Evolutionary conservation across 1,140 invertebrate species (phyloP), one percentile per base, ranked within the genome.

Genomic region (Tribolium castaneum): DNA sequence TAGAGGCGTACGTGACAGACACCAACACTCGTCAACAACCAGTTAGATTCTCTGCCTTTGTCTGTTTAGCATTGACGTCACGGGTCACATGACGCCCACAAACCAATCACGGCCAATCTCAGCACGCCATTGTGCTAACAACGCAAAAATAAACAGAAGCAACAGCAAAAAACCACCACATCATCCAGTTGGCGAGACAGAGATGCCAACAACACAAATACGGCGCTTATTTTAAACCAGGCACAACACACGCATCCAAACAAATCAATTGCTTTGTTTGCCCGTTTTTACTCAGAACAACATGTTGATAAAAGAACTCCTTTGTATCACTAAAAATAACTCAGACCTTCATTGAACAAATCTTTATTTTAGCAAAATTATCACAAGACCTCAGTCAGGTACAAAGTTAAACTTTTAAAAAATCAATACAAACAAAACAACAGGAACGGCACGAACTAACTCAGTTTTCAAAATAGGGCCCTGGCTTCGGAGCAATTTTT

Each of bases 401-500:
- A 72, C 70, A 51, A 16, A 6, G 70, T 72, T 72, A 51, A 51
- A 72, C 19, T 50, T 50, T 72, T 45, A 10, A 50, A 72, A 71
- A 35, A 13, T 50, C 14, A 22, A 35, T 25, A 66, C 19, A 4
- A 19, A 19, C 16, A 71, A 35, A 10, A 45, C 45, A 73, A 50
- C 4, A 52, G 2, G 22, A 16, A 51, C 51, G 9, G 25, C 0
- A 13, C 12, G n/a, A 52, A 52, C 4, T 30, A 74, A 14, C n/a
- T n/a, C n/a, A n/a, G n/a, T 16, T 10, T 34, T 54, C 52, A 56
- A 74, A 74, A 56, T 74, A 54, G 9, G 56, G 59, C 16, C 34
- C 59, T 16, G 78, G 81, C 2, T 77, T 80, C 14, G 14, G 49
- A 86, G 88, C 87, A 79, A 87, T 88, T 74, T 90, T 89, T 77